Base-by-base conservation (phyloP, 2,113 vertebrate genomes). In the Albula glossodonta region DNA sequence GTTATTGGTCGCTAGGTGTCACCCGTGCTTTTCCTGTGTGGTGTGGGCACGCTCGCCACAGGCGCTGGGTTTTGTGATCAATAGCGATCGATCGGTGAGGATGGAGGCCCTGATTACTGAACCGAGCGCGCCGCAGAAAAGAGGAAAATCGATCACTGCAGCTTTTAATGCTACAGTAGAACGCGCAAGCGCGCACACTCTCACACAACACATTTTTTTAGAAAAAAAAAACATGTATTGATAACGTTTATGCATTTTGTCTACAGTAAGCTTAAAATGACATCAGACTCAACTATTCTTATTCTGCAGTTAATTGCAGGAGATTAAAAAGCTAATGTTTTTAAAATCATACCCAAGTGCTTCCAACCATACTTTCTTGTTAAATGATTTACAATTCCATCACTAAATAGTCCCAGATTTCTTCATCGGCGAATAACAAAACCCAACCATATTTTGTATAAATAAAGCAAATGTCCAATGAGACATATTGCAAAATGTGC, bases 101-200 rank as follows among this genome's bases (percentile, higher is more conserved):
- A 95, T 95, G 93, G 95, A 93, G 94, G 94, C 93, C 93, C 95
- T 95, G 95, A 96, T 95, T 95, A 95, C 95, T 95, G 95, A 95
- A 95, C 93, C 95, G 93, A 93, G 93, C 92, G 93, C 93, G 89
- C 92, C 88, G 93, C 92, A 94, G 94, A 95, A 94, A 94, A 93
- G 92, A 90, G 90, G 91, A 91, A 94, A 95, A 96, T 96, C 95
- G 91, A 96, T 95, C 89, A 93, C 92, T 95, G 93, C 95, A 94
- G 95, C 94, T 95, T 96, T 95, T 94, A 95, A 92, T 95, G 94
- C 95, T 95, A 94, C 94, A 95, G 93, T 94, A 93, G 93, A 93
- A 92, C 70, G 81, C 78, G 93, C 90, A 89, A 92, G 12, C 25
- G 70, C 78, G 60, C 80, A 78, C 78, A 85, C 82, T 84, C 82